Percentiles rank a stretch among this genome's conserved stretches.
Conservation (phyloP, 2,888 invertebrate genomes). For the Hedya salicella region DNA sequence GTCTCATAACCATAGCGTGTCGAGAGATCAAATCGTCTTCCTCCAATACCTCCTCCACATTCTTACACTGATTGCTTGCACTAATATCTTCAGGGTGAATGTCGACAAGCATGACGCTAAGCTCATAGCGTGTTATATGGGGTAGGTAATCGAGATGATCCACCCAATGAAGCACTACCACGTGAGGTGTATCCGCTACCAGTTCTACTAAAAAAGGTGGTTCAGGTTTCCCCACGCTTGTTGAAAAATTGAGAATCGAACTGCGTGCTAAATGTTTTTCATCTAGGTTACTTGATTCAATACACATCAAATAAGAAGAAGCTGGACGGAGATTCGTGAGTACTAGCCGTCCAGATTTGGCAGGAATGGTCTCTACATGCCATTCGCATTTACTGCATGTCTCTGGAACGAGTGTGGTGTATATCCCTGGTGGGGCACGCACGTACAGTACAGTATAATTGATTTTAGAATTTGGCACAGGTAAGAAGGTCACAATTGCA, state of each 20-base stretch:
- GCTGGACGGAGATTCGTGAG: slow-evolving; percentile 67
- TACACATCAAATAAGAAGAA: slow-evolving; percentile 71
- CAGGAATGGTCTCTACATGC: slow-evolving; percentile 60
- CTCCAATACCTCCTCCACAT: slow-evolving; percentile 51
- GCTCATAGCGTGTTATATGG: slow-evolving; percentile 67
- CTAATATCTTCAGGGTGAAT: slow-evolving; percentile 56
- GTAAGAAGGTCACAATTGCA: slow-evolving; percentile 63
- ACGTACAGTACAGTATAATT: slow-evolving; percentile 71
- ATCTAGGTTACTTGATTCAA: slow-evolving; percentile 67
- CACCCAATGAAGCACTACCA: slow-evolving; percentile 69
- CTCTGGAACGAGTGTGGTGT: slow-evolving; percentile 65
- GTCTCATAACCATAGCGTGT: slow-evolving; percentile 69
- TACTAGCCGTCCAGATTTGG: slow-evolving; percentile 53
- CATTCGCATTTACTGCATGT: slow-evolving; percentile 75
- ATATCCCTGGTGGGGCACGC: slow-evolving; percentile 58
- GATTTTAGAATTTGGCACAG: slow-evolving; percentile 52
- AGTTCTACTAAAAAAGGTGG: slow-evolving; percentile 74
- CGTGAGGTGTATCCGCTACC: slow-evolving; percentile 61
- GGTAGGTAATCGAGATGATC: slow-evolving; percentile 68
- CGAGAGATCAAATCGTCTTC: slow-evolving; percentile 62
- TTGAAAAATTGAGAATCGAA: slow-evolving; percentile 67
- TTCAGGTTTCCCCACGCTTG: slow-evolving; percentile 69
- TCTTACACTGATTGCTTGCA: slow-evolving; percentile 64
- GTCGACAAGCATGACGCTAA: slow-evolving; percentile 69
- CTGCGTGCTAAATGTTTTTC: slow-evolving; percentile 62